Evolutionary conservation across 2,797 vertebrate species (phyloP).

Genomic region (Adelosebastes latens): DNA sequence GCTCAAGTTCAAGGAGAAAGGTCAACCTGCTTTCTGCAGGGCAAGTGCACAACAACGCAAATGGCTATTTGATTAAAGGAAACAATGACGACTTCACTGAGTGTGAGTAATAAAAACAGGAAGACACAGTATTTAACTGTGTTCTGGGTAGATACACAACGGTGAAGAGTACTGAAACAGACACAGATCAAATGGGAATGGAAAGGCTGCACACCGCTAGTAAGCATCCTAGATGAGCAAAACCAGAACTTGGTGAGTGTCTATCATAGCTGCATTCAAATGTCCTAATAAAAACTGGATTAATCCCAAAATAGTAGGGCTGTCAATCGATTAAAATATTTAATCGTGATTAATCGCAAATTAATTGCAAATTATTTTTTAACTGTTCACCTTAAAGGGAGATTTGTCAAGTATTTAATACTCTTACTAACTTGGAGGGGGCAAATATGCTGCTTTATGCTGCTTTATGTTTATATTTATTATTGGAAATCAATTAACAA

Average conservation of each 20-base stretch:
- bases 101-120: slow-evolving; percentile 53
- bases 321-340: too few relatives aligned
- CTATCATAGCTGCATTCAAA: background rate
- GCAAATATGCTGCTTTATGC: fast-evolving
- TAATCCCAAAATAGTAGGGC: background rate
- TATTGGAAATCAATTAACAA: too few relatives aligned
- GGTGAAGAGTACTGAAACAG: slow-evolving; percentile 4
- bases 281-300: background rate
- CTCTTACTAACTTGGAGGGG: too few relatives aligned
- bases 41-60: slow-evolving; percentile 27
- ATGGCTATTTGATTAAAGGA: slow-evolving; percentile 51
- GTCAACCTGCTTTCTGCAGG: slow-evolving; percentile 41
- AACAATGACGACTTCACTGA: slow-evolving; percentile 45
- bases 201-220: slow-evolving; percentile 17
- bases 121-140: slow-evolving; percentile 59
- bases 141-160: slow-evolving; percentile 18
- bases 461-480: too few relatives aligned
- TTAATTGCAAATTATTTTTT: too few relatives aligned
- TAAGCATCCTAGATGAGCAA: background rate
- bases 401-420: too few relatives aligned
- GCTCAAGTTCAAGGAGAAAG: slow-evolving; percentile 57
- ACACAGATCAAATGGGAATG: slow-evolving; percentile 22
- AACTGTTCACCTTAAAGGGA: too few relatives aligned
- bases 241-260: background rate
- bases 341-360: too few relatives aligned